Evolutionary conservation across 2,113 vertebrate genomes (phyloP).

Genomic region (Melierax canorus): DNA sequence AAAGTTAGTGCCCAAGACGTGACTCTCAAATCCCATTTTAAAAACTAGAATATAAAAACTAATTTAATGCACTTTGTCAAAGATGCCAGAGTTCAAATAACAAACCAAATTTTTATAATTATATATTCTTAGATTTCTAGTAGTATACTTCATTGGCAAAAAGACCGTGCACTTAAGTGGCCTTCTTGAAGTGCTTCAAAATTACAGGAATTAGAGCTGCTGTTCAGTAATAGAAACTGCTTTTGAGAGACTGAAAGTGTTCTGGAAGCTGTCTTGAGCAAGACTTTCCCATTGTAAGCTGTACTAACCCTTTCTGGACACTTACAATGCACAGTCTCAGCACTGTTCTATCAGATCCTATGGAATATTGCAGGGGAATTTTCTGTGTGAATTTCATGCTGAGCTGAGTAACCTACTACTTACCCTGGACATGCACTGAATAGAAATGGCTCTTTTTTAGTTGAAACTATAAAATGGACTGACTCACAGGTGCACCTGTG

Average conservation of each 20-base stretch:
- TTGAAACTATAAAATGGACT: background rate
- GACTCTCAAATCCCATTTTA: background rate
- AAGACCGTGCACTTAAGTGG: background rate
- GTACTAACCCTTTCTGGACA: background rate
- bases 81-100: background rate
- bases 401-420: background rate
- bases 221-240: background rate
- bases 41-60: background rate
- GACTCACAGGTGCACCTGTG: accelerated
- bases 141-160: background rate
- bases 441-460: background rate
- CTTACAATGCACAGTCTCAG: accelerated
- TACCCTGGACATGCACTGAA: background rate
- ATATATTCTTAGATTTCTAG: background rate
- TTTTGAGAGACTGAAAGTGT: background rate
- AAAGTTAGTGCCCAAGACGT: background rate
- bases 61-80: background rate
- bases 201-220: background rate
- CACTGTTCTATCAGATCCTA: accelerated
- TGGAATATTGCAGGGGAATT: background rate
- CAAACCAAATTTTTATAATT: background rate
- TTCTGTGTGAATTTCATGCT: background rate
- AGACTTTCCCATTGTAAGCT: background rate
- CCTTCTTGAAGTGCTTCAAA: background rate
- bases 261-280: background rate